A percentile compares a stretch with the other conserved stretches of the same genome.
Conservation (phyloP, 1,140 invertebrate genomes). For the Ladona fulva region DNA sequence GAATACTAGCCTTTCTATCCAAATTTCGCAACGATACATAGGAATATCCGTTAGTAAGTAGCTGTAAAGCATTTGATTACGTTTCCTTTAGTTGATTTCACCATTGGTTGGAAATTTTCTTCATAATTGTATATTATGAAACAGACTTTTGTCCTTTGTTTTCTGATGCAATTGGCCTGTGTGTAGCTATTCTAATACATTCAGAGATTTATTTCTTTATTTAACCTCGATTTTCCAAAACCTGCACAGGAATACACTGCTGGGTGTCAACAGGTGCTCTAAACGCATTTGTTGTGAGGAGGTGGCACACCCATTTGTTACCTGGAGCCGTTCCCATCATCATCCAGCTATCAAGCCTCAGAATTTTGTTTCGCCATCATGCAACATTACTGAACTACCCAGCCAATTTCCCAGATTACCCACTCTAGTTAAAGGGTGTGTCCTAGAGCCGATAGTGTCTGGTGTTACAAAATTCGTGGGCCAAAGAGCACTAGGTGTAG, state of each 20-base stretch:
- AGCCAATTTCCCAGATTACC: background rate
- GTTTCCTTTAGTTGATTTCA: too few species aligned
- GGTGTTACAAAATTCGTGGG: slow-evolving; percentile 4
- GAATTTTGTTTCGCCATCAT: background rate
- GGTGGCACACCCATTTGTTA: background rate
- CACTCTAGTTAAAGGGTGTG: background rate
- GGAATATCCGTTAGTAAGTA: too few species aligned
- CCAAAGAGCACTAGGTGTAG: background rate
- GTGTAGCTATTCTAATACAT: background rate
- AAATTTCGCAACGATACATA: too few species aligned
- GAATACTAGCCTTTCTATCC: too few species aligned
- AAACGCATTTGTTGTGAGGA: background rate
- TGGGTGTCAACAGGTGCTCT: background rate
- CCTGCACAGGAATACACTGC: background rate
- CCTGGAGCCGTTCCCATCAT: background rate
- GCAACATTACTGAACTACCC: background rate
- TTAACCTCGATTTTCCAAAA: slow-evolving; percentile 10
- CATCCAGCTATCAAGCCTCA: background rate
- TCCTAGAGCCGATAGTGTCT: background rate
- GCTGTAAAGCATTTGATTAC: too few species aligned
- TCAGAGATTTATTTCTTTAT: background rate
- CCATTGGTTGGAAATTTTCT: too few species aligned
- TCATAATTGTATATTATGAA: too few species aligned
- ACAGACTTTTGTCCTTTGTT: background rate
- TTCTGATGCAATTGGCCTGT: background rate